Evolutionary conservation across 2,797 vertebrate genomes (phyloP).

Genomic region (Aldrovandia affinis): DNA sequence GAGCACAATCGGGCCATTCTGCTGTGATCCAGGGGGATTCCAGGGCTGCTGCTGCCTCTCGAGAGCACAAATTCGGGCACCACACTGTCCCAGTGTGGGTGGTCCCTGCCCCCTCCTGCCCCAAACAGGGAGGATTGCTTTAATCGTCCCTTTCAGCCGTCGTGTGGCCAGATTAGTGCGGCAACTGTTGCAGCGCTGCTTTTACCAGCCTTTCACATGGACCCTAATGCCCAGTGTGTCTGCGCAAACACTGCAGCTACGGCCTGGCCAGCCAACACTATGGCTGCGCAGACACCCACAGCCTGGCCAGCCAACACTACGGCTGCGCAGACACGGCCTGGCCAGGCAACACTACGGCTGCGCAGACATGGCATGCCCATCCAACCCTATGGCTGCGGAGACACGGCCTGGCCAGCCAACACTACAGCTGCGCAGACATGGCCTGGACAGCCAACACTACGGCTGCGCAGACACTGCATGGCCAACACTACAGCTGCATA

Average conservation of each 20-base stretch:
- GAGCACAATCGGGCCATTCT: slow-evolving; percentile 32
- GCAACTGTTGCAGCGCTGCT: slow-evolving; percentile 41
- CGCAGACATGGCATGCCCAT: no score
- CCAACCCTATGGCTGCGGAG: no score
- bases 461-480: no score
- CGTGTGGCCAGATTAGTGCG: slow-evolving; percentile 66
- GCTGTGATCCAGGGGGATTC: background rate
- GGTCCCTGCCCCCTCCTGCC: slow-evolving; percentile 39
- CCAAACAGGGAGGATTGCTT: slow-evolving; percentile 66
- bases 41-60: background rate
- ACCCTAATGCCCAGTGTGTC: slow-evolving; percentile 22
- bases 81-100: slow-evolving; percentile 42
- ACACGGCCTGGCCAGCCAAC: background rate
- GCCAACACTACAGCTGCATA: no score
- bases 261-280: background rate
- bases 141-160: slow-evolving; percentile 70
- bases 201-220: slow-evolving; percentile 37
- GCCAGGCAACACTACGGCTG: no score
- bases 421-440: background rate
- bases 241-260: background rate
- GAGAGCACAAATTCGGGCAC: slow-evolving; percentile 13
- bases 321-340: no score
- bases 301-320: background rate
- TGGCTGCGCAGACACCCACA: no score
- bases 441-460: no score